A percentile compares a stretch with the other conserved stretches of the same genome.
Evolutionary conservation across 2,797 vertebrate genomes (phyloP).

Genomic region (Hydrophis major): DNA sequence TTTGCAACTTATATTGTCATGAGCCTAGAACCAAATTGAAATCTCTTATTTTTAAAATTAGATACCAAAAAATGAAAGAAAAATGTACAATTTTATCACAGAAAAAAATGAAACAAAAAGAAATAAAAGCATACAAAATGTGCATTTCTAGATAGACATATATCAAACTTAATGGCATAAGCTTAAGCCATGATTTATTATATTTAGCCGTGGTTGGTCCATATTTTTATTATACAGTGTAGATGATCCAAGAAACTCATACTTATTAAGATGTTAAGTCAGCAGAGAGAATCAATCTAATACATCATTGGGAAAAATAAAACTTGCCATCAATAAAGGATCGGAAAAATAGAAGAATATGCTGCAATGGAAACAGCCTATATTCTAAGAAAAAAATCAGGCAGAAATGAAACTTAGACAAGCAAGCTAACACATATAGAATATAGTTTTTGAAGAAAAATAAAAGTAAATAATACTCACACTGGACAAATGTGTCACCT

Average conservation of each 20-base stretch:
- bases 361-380: background rate
- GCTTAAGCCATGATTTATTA: background rate
- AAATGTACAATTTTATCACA: background rate
- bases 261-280: background rate
- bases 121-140: background rate
- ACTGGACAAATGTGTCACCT: background rate
- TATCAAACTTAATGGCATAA: background rate
- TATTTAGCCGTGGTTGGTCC: background rate
- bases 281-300: background rate
- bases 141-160: background rate
- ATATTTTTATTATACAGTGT: background rate
- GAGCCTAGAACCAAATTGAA: background rate
- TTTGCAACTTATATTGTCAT: background rate
- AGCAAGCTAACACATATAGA: background rate
- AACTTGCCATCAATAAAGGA: background rate
- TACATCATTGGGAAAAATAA: background rate
- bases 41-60: background rate
- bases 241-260: background rate
- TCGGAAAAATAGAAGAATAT: background rate
- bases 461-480: background rate
- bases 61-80: background rate
- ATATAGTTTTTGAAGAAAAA: background rate
- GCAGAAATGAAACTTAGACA: background rate
- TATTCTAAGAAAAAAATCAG: background rate
- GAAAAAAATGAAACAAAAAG: background rate